These are phyloP conservation scores for Leptopterna dolabrata DNA, from an alignment of 2,888 invertebrate species.

Conservation along the genomic window DNA sequence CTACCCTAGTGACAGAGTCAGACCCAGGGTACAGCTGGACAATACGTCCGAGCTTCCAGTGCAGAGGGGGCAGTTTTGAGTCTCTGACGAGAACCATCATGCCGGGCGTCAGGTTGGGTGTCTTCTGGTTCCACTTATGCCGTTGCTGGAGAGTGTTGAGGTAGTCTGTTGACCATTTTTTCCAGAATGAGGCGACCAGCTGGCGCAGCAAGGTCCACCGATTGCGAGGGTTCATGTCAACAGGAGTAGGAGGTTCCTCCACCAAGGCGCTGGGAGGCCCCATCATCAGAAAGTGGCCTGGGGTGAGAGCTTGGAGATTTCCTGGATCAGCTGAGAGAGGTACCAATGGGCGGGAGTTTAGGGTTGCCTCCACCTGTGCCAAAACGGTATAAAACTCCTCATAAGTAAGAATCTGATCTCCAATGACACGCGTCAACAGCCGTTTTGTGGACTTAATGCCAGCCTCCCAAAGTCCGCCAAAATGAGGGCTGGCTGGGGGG, in stretches of 20 bases:
- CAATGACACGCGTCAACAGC: conserved; percentile 6
- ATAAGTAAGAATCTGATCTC: too few species aligned
- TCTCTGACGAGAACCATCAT: not conserved
- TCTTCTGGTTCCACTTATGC: not conserved
- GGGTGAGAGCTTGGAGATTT: conserved; percentile 33
- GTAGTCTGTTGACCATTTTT: not conserved
- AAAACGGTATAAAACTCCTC: too few species aligned
- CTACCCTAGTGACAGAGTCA: not conserved
- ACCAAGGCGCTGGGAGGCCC: not conserved
- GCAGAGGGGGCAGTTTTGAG: not conserved
- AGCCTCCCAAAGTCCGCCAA: too few species aligned
- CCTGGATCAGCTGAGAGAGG: conserved; percentile 26
- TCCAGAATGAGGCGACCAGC: not conserved
- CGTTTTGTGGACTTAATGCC: not conserved
- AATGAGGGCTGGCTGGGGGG: too few species aligned
- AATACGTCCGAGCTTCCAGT: not conserved
- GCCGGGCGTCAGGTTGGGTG: not conserved
- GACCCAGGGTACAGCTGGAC: not conserved
- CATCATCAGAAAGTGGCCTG: conserved; percentile 43
- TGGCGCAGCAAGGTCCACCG: too few species aligned
- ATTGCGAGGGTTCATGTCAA: too few species aligned
- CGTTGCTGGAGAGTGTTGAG: too few species aligned
- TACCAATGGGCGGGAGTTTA: too few species aligned
- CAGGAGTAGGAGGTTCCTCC: not conserved
- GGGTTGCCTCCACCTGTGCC: too few species aligned